A percentile compares a stretch with the other conserved stretches of the same genome.
Conservation (phyloP, 2,888 invertebrate species). For the Apantesis nais region DNA sequence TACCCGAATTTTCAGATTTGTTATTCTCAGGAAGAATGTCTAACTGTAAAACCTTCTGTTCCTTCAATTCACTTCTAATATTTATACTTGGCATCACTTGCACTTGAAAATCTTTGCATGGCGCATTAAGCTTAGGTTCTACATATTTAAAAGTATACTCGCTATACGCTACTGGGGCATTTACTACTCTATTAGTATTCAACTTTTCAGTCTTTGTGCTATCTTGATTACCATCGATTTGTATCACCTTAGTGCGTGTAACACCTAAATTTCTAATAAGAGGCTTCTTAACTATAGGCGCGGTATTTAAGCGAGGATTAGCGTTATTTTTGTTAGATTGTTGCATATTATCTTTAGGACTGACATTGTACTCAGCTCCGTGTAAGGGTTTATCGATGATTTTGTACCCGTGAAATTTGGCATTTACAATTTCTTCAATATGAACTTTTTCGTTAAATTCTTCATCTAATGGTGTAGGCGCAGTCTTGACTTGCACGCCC, state of each 20-base stretch:
- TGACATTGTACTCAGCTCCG: constrained; percentile 36
- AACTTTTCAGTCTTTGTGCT: constrained; percentile 51
- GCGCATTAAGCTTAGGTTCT: constrained; percentile 54
- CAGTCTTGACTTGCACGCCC: constrained; percentile 64
- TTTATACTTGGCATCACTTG: constrained; percentile 82
- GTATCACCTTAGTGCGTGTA: constrained; percentile 65
- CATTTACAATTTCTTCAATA: constrained; percentile 79
- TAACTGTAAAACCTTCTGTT: constrained; percentile 80
- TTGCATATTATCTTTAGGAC: constrained; percentile 28
- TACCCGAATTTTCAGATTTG: constrained; percentile 38
- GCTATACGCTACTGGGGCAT: constrained; percentile 65
- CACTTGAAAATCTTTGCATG: constrained; percentile 62
- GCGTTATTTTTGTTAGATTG: constrained; percentile 33
- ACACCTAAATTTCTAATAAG: constrained; percentile 62
- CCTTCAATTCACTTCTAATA: constrained; percentile 79
- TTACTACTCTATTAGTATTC: constrained; percentile 55
- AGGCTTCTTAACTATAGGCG: constrained; percentile 53
- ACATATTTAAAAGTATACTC: constrained; percentile 68
- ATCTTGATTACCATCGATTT: constrained; percentile 63
- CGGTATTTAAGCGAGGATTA: constrained; percentile 53
- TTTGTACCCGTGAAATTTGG: constrained; percentile 80
- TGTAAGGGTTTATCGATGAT: constrained; percentile 57
- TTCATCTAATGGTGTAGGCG: constrained; percentile 75
- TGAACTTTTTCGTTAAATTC: constrained; percentile 81
- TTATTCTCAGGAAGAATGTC: constrained; percentile 74